Percentiles rank a stretch among this genome's conserved stretches.
Conservation (phyloP, 2,797 vertebrate species). For the Threskiornis aethiopicus region DNA sequence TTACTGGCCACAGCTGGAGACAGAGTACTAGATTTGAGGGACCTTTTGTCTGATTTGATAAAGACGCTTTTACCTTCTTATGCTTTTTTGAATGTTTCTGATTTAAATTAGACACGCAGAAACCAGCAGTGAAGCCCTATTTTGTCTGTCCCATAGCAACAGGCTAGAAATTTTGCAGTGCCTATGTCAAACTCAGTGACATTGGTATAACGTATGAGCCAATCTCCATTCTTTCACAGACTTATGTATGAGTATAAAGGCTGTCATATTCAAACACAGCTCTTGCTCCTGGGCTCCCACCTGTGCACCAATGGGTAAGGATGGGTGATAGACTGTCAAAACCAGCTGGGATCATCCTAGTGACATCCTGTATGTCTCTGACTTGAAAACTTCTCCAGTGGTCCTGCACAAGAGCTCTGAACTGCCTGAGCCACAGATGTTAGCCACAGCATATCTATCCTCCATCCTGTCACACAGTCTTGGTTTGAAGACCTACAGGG, state of each 20-base stretch:
- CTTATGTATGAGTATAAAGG: not conserved
- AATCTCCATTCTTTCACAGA: not conserved
- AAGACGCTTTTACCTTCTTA: not conserved
- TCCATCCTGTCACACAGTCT: not conserved
- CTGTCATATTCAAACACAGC: not conserved
- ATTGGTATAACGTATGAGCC: not conserved
- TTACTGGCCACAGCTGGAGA: not conserved
- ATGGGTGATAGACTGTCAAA: not conserved
- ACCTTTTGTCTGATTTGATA: not conserved
- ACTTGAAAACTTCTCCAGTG: not conserved
- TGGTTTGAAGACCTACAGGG: not conserved
- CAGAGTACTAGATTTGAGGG: not conserved
- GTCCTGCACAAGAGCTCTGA: not conserved
- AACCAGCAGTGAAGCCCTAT: not conserved
- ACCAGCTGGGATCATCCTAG: not conserved
- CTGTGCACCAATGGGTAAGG: not conserved
- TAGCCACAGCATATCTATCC: not conserved
- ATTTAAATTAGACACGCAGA: not conserved
- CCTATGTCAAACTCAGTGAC: not conserved
- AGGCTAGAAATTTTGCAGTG: not conserved
- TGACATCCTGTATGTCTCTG: not conserved
- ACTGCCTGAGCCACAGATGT: not conserved
- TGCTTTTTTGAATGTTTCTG: not conserved
- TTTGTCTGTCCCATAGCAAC: not conserved
- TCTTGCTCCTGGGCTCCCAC: not conserved